Evolutionary conservation across 23 tunicate genomes (phyloP), one percentile per base, ranked within the genome.

Genomic region (Oikopleura vanhoeffeni): DNA sequence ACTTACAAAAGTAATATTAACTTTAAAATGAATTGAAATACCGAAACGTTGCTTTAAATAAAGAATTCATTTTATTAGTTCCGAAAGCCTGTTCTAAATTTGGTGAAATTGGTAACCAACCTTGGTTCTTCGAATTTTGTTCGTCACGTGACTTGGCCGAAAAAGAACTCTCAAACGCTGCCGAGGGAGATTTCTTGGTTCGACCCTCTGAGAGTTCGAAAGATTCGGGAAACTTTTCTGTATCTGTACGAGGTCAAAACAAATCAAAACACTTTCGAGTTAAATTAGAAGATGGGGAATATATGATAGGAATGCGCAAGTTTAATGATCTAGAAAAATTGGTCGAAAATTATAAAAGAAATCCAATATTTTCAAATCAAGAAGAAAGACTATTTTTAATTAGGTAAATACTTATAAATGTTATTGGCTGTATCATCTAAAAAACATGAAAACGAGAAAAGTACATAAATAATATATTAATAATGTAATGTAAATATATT

Each of bases 241-340:
- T 95, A 1, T 95, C 99, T 32, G 89, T 95, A 91, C 88, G 88
- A 57, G 91, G 90, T 85, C 90, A 88, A 41, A 90, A 85, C 39
- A 87, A 85, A 41, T 87, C 89, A 41, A 89, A 93, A 38, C 99
- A 95, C 57, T 95, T 95, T 79, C 91, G 91, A 41, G 92, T 95
- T 33, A 57, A 76, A 40, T 39, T 79, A 40, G 84, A 41, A 83
- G 88, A 86, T 39, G 85, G 85, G 1, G 42, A 76, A 39, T 87
- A 85, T 49, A 84, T 88, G 8, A 95, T 95, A 67, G 99, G 99
- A 36, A 96, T 90, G 67, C 75, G 89, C 33, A 92, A 89, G 36
- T 95, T 95, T 57, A 92, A 95, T 28, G 85, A 89, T 30, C 76
- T 95, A 38, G 99, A 95, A 3, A 85, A 76, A 34, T 41, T 95